Evolutionary conservation across 2,113 vertebrate species (phyloP).

Genomic region (Meles meles): DNA sequence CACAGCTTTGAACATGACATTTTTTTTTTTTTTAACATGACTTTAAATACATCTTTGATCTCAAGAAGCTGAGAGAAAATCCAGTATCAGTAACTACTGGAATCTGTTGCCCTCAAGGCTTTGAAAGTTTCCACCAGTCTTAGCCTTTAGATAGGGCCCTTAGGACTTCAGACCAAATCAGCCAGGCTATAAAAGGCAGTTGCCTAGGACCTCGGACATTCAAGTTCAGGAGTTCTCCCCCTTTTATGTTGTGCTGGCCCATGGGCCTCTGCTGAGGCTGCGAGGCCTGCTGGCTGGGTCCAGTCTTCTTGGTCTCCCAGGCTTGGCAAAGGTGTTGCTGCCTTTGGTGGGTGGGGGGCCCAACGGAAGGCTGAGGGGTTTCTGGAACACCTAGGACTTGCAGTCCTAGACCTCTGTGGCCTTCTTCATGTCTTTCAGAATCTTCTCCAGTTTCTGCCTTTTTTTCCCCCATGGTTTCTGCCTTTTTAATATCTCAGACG

Average conservation of each 20-base stretch:
- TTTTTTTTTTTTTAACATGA: not conserved
- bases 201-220: not conserved
- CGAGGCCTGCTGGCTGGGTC: no score
- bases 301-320: not conserved
- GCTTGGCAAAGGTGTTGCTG: not conserved
- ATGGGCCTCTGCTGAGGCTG: not conserved
- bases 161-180: not conserved
- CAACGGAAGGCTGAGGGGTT: not conserved
- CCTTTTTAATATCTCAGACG: not conserved
- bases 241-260: not conserved
- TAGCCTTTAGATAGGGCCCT: not conserved
- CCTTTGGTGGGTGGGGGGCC: rapidly evolving
- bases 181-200: not conserved
- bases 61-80: not conserved
- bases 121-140: not conserved
- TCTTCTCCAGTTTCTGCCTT: not conserved
- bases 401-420: not conserved
- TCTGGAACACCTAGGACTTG: not conserved
- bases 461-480: not conserved
- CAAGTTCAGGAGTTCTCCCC: not conserved
- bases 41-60: not conserved
- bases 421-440: not conserved
- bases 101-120: not conserved
- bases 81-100: not conserved
- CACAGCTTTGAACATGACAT: not conserved